Conservation (phyloP, 2,797 vertebrate genomes). For the Xenentodon cancila region DNA sequence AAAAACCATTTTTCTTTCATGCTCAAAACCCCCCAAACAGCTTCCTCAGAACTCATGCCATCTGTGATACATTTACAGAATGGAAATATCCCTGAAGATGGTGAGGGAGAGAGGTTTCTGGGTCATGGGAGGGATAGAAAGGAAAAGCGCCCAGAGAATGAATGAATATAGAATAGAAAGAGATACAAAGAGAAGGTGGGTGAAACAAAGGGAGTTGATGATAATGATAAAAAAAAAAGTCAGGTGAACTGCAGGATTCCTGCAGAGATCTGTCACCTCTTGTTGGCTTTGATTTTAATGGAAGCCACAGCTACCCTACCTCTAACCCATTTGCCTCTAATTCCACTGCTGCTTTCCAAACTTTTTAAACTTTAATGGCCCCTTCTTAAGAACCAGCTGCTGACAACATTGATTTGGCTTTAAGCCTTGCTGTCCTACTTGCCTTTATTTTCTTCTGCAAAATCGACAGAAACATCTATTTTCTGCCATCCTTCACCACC, state of each 20-base stretch:
- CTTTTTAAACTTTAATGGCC: constrained; percentile 81
- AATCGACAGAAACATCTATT: constrained; percentile 83
- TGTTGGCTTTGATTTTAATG: constrained; percentile 82
- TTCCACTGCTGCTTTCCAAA: constrained; percentile 78
- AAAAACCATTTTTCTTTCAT: not conserved
- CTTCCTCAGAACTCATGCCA: not conserved
- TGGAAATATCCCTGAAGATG: not conserved
- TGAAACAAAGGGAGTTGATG: constrained; percentile 21
- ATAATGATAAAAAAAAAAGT: constrained; percentile 36
- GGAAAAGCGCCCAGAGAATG: constrained; percentile 15
- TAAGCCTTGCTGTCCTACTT: constrained; percentile 73
- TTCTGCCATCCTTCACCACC: constrained; percentile 68
- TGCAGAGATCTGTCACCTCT: constrained; percentile 77
- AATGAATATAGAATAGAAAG: constrained; percentile 35
- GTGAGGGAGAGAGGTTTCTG: constrained; percentile 14
- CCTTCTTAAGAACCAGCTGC: constrained; percentile 80
- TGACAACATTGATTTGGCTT: constrained; percentile 84
- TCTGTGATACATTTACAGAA: constrained; percentile 1
- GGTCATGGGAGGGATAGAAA: constrained; percentile 8
- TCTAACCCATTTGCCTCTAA: constrained; percentile 80
- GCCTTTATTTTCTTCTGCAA: constrained; percentile 77
- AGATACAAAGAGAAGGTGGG: constrained; percentile 8
- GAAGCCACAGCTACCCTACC: constrained; percentile 70
- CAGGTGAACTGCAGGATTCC: constrained; percentile 54
- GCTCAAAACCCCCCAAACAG: constrained; percentile 5